Conservation (phyloP, 2,113 vertebrate species). For the Neolamprologus cancellatus region DNA sequence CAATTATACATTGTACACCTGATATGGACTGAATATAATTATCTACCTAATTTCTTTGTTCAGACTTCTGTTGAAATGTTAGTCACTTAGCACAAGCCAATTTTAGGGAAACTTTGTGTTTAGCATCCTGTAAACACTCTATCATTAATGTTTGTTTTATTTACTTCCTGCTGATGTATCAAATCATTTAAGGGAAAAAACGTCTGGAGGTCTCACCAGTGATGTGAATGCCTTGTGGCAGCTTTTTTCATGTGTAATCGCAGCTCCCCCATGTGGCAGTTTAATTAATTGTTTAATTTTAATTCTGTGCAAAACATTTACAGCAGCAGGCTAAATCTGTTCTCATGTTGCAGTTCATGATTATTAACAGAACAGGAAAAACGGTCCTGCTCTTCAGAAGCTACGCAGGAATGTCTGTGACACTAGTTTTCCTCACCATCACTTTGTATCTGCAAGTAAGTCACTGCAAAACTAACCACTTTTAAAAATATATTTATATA, state of each 20-base stretch:
- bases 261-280: conserved; percentile 26
- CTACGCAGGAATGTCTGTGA: conserved; percentile 61
- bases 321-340: not conserved
- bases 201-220: not conserved
- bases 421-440: conserved; percentile 70
- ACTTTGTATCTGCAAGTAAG: conserved; percentile 74
- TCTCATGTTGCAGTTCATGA: conserved; percentile 65
- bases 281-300: not conserved
- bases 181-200: not conserved
- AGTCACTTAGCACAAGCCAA: not conserved
- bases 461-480: not conserved
- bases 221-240: not conserved
- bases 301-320: not conserved
- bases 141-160: not conserved
- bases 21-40: not conserved
- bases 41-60: not conserved
- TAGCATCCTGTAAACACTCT: not conserved
- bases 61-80: not conserved
- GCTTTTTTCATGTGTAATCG: not conserved
- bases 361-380: conserved; percentile 70
- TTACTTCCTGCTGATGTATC: not conserved
- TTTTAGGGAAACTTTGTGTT: not conserved
- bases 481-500: not conserved
- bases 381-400: conserved; percentile 65
- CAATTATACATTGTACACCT: not conserved